phyloP scores from a whole-genome alignment of 2,888 invertebrate species.

The Mesochorus sp. region DNA sequence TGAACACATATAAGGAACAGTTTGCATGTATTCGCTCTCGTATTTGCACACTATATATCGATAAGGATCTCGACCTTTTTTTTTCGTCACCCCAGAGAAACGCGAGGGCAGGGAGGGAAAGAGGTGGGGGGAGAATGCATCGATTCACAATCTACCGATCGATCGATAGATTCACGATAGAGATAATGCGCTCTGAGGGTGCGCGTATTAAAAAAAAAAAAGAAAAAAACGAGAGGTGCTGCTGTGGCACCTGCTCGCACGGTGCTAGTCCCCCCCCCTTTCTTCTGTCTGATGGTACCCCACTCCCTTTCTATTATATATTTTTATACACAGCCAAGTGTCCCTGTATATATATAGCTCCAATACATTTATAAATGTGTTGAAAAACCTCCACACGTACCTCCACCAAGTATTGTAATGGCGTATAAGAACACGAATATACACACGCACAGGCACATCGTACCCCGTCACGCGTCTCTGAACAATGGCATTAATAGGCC shows the following conservation, averaged over 20 bases:
- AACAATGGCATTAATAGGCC: slow-evolving; percentile 82
- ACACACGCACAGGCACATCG: slow-evolving; percentile 64
- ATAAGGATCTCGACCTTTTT: slow-evolving; percentile 61
- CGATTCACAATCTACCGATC: slow-evolving; percentile 63
- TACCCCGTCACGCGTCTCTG: slow-evolving; percentile 81
- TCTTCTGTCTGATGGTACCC: slow-evolving; percentile 19
- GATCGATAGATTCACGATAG: slow-evolving; percentile 59
- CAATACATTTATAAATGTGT: slow-evolving; percentile 12
- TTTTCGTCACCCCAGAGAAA: slow-evolving; percentile 28
- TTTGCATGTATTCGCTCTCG: slow-evolving; percentile 30
- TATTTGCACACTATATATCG: slow-evolving; percentile 57
- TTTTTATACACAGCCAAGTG: background rate
- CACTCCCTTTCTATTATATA: slow-evolving; percentile 26
- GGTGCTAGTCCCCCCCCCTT: slow-evolving; percentile 62
- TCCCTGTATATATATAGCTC: background rate
- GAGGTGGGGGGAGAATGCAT: slow-evolving; percentile 50
- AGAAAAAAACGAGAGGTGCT: slow-evolving; percentile 57
- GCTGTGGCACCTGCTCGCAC: slow-evolving; percentile 77
- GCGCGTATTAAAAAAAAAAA: slow-evolving; percentile 18
- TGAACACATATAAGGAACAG: background rate
- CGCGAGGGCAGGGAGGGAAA: slow-evolving; percentile 13
- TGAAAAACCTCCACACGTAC: too few relatives aligned
- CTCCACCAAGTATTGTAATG: slow-evolving; percentile 34
- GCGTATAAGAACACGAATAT: slow-evolving; percentile 40
- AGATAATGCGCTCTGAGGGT: slow-evolving; percentile 34